phyloP scores from a whole-genome alignment of 2,888 invertebrate species.

The Plebejus melissa region DNA sequence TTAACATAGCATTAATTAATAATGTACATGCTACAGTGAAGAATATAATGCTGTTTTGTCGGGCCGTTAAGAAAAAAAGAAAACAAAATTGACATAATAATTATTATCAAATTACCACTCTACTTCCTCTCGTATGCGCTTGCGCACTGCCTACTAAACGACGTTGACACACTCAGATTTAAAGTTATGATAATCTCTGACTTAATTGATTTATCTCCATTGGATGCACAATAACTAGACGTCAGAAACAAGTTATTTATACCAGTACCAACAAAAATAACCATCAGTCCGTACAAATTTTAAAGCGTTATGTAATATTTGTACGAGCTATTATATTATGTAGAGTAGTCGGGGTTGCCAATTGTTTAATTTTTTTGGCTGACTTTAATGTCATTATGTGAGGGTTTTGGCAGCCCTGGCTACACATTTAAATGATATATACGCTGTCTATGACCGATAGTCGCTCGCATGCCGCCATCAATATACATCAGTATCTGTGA shows the following conservation, averaged over 20 bases:
- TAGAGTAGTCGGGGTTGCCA: not conserved
- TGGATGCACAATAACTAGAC: conserved; percentile 13
- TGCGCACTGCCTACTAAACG: not conserved
- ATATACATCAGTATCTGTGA: not conserved
- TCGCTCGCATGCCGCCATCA: not conserved
- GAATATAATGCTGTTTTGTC: too few relatives aligned
- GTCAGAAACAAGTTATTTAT: conserved; percentile 9
- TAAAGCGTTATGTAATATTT: conserved; percentile 20
- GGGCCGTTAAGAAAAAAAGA: too few relatives aligned
- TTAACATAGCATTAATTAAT: too few relatives aligned
- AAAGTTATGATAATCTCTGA: not conserved
- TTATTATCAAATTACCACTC: not conserved
- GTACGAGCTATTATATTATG: not conserved
- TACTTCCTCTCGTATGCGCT: not conserved
- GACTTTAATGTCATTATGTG: not conserved
- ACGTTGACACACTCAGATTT: not conserved
- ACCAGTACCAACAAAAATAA: not conserved
- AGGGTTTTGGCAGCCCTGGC: not conserved
- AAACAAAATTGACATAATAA: not conserved
- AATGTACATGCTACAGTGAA: too few relatives aligned
- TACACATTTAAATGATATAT: not conserved
- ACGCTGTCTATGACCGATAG: not conserved
- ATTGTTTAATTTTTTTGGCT: not conserved
- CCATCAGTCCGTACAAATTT: not conserved
- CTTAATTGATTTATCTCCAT: conserved; percentile 16